Conservation (phyloP, 2,888 invertebrate species). For the Leptopilina drosophilae region DNA sequence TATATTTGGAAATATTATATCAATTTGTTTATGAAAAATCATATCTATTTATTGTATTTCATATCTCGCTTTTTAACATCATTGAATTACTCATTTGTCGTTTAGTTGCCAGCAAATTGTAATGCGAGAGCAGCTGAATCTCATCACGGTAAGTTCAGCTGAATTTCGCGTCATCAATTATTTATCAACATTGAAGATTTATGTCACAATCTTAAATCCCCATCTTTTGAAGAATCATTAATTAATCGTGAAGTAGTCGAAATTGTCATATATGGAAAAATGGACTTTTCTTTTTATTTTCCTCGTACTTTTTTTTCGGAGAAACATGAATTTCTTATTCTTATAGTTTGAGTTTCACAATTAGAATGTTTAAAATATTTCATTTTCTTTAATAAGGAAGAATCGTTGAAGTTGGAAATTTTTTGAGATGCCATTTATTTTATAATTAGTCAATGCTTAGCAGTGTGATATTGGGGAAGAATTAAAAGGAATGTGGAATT, state of each 20-base stretch:
- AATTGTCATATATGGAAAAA: neutral
- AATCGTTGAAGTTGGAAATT: neutral
- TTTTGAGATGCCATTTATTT: neutral
- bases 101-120: conserved; percentile 23
- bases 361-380: too few species aligned
- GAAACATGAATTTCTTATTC: neutral
- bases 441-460: too few species aligned
- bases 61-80: neutral
- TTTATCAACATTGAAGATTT: conserved; percentile 37
- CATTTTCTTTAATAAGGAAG: too few species aligned
- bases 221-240: conserved; percentile 15
- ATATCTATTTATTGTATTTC: too few species aligned
- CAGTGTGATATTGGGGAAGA: too few species aligned
- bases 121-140: conserved; percentile 31
- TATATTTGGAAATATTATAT: too few species aligned
- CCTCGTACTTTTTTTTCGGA: neutral
- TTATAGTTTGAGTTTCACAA: too few species aligned
- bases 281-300: conserved; percentile 7
- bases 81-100: conserved; percentile 10
- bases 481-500: too few species aligned
- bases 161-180: conserved; percentile 30
- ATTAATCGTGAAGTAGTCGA: neutral
- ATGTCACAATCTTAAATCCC: neutral
- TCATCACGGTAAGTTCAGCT: conserved; percentile 35
- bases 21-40: too few species aligned